phyloP scores from a whole-genome alignment of 2,113 vertebrate species.

The Elachura formosa region DNA sequence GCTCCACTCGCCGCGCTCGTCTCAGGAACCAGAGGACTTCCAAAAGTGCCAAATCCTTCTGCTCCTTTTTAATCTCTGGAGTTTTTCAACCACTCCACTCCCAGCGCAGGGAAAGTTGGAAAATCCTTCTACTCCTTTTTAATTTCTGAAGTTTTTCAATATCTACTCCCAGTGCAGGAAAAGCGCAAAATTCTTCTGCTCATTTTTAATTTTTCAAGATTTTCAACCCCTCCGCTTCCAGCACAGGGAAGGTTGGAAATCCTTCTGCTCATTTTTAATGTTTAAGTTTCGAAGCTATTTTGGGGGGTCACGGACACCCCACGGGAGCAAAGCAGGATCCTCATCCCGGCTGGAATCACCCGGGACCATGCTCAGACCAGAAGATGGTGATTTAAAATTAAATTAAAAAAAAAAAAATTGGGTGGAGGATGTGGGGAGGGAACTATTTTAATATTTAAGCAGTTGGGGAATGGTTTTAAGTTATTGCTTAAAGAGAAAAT shows the following conservation, averaged over 20 bases:
- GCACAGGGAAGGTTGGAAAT: too few species aligned
- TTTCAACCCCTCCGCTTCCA: too few species aligned
- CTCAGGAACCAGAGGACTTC: slow-evolving; percentile 46
- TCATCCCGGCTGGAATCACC: neutral
- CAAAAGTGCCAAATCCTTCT: neutral
- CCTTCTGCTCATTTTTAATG: too few species aligned
- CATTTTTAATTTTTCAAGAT: too few species aligned
- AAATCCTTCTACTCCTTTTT: neutral
- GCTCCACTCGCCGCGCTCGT: neutral
- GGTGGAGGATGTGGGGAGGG: accelerated
- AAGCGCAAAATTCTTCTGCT: too few species aligned
- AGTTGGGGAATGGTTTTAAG: slow-evolving; percentile 31
- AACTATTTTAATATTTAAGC: slow-evolving; percentile 53
- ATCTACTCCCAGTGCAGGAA: too few species aligned
- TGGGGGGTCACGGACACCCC: neutral
- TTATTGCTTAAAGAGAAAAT: slow-evolving; percentile 41
- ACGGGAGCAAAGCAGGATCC: neutral
- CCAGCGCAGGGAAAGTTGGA: neutral
- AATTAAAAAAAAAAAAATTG: neutral
- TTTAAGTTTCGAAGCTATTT: too few species aligned
- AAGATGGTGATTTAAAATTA: slow-evolving; percentile 12
- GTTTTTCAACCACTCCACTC: neutral
- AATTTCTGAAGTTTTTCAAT: neutral
- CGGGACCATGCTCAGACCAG: neutral
- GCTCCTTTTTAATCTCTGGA: accelerated